phyloP scores from a whole-genome alignment of 2,888 invertebrate genomes.

The Luperina testacea region DNA sequence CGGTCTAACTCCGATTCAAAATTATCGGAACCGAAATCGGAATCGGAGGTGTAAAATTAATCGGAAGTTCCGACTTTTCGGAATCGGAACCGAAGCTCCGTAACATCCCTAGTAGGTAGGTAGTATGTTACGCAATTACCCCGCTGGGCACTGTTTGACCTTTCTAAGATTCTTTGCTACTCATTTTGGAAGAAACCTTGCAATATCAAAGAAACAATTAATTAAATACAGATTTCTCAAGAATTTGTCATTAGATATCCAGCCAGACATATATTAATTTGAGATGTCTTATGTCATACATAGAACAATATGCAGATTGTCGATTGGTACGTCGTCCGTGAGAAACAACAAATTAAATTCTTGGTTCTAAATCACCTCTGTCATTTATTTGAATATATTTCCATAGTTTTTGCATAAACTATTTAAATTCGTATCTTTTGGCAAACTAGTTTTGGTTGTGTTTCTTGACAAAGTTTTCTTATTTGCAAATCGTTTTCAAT shows the following conservation, averaged over 20 bases:
- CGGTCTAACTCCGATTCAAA: too few species aligned
- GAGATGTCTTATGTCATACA: not conserved
- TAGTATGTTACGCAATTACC: not conserved
- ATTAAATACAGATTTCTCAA: not conserved
- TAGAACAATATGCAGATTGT: constrained; percentile 5
- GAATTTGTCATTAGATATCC: not conserved
- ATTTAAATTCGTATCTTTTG: constrained; percentile 38
- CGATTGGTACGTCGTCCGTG: constrained; percentile 29
- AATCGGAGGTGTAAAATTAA: too few species aligned
- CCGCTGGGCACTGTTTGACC: not conserved
- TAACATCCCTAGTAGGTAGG: not conserved
- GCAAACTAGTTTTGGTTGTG: constrained; percentile 19
- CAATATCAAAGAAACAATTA: not conserved
- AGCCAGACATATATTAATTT: not conserved
- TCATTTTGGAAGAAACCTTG: not conserved
- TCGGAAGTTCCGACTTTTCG: too few species aligned
- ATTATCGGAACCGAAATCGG: too few species aligned
- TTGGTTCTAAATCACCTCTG: constrained; percentile 18
- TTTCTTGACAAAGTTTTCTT: not conserved
- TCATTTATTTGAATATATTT: constrained; percentile 40
- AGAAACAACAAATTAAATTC: constrained; percentile 32
- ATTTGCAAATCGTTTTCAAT: not conserved
- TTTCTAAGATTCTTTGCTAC: not conserved
- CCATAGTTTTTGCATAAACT: constrained; percentile 42
- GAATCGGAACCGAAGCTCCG: too few species aligned